A percentile compares a stretch with the other conserved stretches of the same genome.
Evolutionary conservation across 2,888 invertebrate genomes (phyloP).

Genomic region (Uloborus plumipes): DNA sequence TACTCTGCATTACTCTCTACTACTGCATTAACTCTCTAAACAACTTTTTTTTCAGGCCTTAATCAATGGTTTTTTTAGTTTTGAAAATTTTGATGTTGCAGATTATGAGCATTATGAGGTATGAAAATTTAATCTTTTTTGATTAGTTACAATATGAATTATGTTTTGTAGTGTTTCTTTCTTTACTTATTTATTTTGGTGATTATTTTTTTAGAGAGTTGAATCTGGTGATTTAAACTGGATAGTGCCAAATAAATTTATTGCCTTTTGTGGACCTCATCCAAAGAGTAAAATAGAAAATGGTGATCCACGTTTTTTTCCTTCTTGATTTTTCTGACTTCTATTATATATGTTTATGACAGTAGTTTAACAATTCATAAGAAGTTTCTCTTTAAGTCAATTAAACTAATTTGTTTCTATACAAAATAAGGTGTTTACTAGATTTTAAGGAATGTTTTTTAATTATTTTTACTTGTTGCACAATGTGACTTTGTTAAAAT

Average conservation of each 20-base stretch:
- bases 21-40: too few species aligned
- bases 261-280: constrained; percentile 98
- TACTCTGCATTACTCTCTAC: too few species aligned
- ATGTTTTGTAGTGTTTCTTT: background rate
- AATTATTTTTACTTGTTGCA: too few species aligned
- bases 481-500: too few species aligned
- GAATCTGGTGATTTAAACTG: constrained; percentile 99
- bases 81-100: constrained; percentile 92
- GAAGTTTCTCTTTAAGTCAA: background rate
- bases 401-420: background rate
- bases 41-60: constrained; percentile 76
- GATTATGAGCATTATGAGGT: constrained; percentile 95
- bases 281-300: constrained; percentile 84
- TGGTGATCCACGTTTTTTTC: constrained; percentile 9
- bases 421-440: background rate
- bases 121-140: background rate
- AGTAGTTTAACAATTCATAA: too few species aligned
- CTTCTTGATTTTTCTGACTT: background rate
- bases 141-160: background rate
- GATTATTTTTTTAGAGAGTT: constrained; percentile 78
- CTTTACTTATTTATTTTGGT: background rate
- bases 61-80: constrained; percentile 90
- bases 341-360: background rate
- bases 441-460: too few species aligned
- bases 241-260: constrained; percentile 96